phyloP scores from a whole-genome alignment of 2,113 vertebrate species.

The Lasiurus borealis region DNA sequence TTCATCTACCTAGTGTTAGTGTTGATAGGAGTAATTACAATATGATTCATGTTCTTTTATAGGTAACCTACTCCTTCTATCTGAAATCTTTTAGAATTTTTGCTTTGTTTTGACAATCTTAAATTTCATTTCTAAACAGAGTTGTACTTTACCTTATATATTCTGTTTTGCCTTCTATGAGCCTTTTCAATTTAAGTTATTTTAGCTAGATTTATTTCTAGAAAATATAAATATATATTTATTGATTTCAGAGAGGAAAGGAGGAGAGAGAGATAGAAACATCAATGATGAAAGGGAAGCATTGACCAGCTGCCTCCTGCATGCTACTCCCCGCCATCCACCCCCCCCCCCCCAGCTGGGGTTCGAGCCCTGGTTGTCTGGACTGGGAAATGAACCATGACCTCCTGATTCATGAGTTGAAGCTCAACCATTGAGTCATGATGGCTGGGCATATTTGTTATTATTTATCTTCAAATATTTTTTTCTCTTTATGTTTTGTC shows the following conservation, averaged over 20 bases:
- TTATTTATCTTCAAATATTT: not conserved
- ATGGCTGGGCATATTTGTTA: not conserved
- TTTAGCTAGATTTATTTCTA: not conserved
- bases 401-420: too few relatives aligned
- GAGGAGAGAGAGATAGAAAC: too few relatives aligned
- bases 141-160: not conserved
- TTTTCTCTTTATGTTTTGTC: slow-evolving; percentile 1
- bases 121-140: not conserved
- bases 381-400: too few relatives aligned
- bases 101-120: slow-evolving; percentile 21
- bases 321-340: too few relatives aligned
- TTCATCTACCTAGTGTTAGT: not conserved
- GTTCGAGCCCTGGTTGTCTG: too few relatives aligned
- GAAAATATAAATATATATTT: not conserved
- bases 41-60: not conserved
- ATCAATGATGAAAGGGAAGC: too few relatives aligned
- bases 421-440: too few relatives aligned
- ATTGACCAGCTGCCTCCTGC: too few relatives aligned
- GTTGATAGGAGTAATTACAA: not conserved
- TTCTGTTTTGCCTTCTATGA: not conserved
- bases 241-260: too few relatives aligned
- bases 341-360: too few relatives aligned
- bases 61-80: not conserved
- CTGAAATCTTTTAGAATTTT: slow-evolving; percentile 21
- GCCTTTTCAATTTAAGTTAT: slow-evolving; percentile 2